A percentile compares a stretch with the other conserved stretches of the same genome.
phyloP scores from a whole-genome alignment of 1,140 invertebrate species.

The Temnothorax longispinosus region DNA sequence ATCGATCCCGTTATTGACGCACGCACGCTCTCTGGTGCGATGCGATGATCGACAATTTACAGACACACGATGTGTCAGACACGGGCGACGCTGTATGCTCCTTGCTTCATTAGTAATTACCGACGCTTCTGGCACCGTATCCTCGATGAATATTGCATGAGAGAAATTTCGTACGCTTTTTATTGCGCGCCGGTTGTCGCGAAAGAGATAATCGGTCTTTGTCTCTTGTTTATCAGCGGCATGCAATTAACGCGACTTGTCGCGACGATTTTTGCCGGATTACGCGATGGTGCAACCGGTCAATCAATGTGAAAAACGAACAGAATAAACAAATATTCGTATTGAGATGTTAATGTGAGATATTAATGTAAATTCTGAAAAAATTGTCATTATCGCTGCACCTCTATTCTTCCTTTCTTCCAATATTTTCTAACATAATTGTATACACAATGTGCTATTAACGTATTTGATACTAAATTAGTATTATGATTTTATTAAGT shows the following conservation, averaged over 20 bases:
- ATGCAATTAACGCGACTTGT: constrained; percentile 58
- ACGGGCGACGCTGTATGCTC: not conserved
- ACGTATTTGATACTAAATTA: not conserved
- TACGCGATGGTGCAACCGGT: constrained; percentile 8
- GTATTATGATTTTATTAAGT: not conserved
- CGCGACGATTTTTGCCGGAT: constrained; percentile 22
- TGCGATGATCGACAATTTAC: constrained; percentile 63
- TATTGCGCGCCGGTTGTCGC: constrained; percentile 6
- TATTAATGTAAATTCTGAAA: not conserved
- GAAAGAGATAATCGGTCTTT: constrained; percentile 43
- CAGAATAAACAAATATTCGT: not conserved
- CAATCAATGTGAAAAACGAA: not conserved
- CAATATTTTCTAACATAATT: not conserved
- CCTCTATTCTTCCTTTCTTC: not conserved
- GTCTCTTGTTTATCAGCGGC: constrained; percentile 15
- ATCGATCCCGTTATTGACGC: constrained; percentile 56
- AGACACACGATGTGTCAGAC: constrained; percentile 34
- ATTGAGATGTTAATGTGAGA: not conserved
- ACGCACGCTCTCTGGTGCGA: not conserved
- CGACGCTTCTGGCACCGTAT: constrained; percentile 40
- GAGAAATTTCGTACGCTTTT: constrained; percentile 59
- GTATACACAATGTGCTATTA: not conserved
- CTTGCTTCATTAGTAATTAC: constrained; percentile 64
- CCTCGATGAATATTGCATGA: constrained; percentile 75
- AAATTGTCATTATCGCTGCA: not conserved